Conservation (phyloP, 2,888 invertebrate genomes). For the Lumbricus terrestris region DNA sequence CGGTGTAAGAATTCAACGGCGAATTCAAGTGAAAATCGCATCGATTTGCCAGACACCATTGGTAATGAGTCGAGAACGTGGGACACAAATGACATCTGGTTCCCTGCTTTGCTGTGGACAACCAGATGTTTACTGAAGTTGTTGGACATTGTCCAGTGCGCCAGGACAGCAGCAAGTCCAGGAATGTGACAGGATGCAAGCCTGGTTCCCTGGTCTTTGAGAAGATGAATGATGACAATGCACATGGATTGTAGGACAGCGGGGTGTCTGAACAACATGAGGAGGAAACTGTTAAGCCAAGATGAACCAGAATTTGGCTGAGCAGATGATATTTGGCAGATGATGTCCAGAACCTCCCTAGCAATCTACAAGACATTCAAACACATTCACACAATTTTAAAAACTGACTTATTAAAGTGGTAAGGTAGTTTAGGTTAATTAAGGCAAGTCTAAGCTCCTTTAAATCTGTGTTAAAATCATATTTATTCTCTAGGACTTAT, state of each 20-base stretch:
- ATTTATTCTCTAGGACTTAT: too few species aligned
- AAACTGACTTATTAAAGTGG: not conserved
- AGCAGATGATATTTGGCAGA: not conserved
- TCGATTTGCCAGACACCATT: not conserved
- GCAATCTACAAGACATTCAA: not conserved
- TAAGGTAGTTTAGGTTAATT: too few species aligned
- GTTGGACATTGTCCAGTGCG: not conserved
- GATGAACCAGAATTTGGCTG: not conserved
- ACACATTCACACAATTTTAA: not conserved
- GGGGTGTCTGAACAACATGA: constrained; percentile 8
- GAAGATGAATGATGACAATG: not conserved
- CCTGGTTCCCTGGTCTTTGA: not conserved
- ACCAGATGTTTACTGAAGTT: not conserved
- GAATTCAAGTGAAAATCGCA: not conserved
- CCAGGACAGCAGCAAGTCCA: not conserved
- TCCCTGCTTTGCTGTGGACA: not conserved
- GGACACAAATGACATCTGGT: not conserved
- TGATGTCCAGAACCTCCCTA: not conserved
- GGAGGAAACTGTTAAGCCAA: not conserved
- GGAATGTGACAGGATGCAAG: constrained; percentile 10
- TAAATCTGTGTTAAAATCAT: too few species aligned
- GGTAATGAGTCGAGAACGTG: not conserved
- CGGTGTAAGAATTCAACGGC: not conserved
- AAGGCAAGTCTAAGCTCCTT: too few species aligned
- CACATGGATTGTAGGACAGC: not conserved